Percentiles rank a stretch among this genome's conserved stretches.
Evolutionary conservation across 2,888 invertebrate genomes (phyloP).

Genomic region (Mythimna pallens): DNA sequence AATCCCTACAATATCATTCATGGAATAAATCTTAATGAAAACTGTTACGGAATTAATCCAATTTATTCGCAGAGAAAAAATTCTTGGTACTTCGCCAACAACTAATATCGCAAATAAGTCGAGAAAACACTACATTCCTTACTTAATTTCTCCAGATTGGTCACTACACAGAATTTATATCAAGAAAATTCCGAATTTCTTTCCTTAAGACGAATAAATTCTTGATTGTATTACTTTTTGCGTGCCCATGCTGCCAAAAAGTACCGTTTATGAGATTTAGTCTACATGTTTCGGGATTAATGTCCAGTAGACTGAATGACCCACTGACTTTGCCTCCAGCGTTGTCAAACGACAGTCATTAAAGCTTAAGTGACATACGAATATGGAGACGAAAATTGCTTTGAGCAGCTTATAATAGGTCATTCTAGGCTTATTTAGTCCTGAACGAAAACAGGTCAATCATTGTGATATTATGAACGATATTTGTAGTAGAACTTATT

Average conservation of each 20-base stretch:
- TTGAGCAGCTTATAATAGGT: constrained; percentile 3
- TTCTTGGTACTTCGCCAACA: constrained; percentile 17
- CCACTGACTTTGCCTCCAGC: neutral
- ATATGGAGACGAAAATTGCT: constrained; percentile 19
- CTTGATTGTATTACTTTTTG: constrained; percentile 32
- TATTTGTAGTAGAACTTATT: neutral
- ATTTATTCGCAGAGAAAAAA: constrained; percentile 6
- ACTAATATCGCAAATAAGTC: constrained; percentile 25
- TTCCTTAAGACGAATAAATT: constrained; percentile 11
- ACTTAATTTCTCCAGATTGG: constrained; percentile 43
- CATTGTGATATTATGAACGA: neutral
- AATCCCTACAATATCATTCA: neutral
- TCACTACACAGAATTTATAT: constrained; percentile 28
- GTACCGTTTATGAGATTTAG: constrained; percentile 34
- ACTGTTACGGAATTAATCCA: constrained; percentile 1
- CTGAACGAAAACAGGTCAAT: neutral
- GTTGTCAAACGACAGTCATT: constrained; percentile 24
- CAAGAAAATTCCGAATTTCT: constrained; percentile 25
- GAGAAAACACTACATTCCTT: constrained; percentile 30
- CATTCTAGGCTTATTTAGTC: neutral
- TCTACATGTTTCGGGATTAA: constrained; percentile 18
- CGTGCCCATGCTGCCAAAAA: constrained; percentile 27
- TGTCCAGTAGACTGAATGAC: constrained; percentile 13
- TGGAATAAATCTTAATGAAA: neutral
- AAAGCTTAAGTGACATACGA: constrained; percentile 11